These are phyloP conservation scores for Arnoldichthys spilopterus DNA, from an alignment of 2,797 vertebrate genomes.

Conservation along the genomic window DNA sequence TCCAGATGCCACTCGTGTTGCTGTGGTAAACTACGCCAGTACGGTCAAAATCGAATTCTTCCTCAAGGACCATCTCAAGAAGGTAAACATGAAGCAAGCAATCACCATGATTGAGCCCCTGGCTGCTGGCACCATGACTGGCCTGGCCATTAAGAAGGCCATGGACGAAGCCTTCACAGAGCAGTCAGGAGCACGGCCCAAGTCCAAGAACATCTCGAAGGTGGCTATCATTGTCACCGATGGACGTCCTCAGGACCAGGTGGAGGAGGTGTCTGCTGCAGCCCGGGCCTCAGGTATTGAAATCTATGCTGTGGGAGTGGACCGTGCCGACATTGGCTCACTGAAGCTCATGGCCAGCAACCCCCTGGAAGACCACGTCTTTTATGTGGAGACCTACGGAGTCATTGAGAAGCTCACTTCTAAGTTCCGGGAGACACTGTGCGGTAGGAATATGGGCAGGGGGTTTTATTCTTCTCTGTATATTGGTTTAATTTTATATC, in stretches of 20 bases:
- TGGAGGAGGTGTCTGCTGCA: constrained; percentile 75
- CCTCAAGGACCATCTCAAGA: constrained; percentile 86
- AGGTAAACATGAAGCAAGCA: constrained; percentile 85
- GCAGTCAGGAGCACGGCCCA: constrained; percentile 87
- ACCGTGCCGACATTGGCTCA: constrained; percentile 86
- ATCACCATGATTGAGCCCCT: constrained; percentile 89
- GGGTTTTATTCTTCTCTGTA: constrained; percentile 16
- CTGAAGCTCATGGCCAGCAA: constrained; percentile 88
- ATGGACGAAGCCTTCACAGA: constrained; percentile 92
- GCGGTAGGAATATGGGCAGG: constrained; percentile 73
- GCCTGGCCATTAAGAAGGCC: constrained; percentile 92
- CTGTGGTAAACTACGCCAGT: constrained; percentile 95
- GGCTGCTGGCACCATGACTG: constrained; percentile 95
- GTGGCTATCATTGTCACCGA: constrained; percentile 94
- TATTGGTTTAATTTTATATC: neutral
- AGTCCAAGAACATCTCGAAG: constrained; percentile 84
- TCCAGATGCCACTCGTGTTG: constrained; percentile 85
- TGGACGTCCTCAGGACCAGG: constrained; percentile 92
- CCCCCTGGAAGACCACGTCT: constrained; percentile 90
- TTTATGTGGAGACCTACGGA: constrained; percentile 93
- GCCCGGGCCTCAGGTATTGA: constrained; percentile 76
- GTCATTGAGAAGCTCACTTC: constrained; percentile 94
- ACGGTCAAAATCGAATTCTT: constrained; percentile 94
- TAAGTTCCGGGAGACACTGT: constrained; percentile 90
- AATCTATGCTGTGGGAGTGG: constrained; percentile 89